Evolutionary conservation across 2,888 invertebrate genomes (phyloP), one percentile per base, ranked within the genome.

Genomic region (Geotrupes spiniger): DNA sequence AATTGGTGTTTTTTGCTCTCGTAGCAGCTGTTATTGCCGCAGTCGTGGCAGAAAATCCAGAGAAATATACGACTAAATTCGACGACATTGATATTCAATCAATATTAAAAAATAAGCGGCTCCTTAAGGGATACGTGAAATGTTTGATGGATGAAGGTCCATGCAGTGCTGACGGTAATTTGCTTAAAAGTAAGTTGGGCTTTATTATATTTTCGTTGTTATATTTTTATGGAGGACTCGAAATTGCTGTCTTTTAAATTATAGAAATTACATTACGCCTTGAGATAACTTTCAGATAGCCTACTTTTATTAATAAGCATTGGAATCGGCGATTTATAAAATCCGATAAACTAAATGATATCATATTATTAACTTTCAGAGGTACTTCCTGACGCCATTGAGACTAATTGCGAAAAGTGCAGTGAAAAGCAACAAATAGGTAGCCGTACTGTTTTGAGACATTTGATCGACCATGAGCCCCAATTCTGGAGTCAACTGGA

Each of bases 31-130:
- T 45, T 26, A 17, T 36, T 4, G 17, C 16, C 25, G 16, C 29
- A 10, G n/a, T 16, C 9, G 40, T 10, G n/a, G 49, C 49, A 9
- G 5, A 46, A n/a, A 56, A 59, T 12, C 57, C 59, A 0, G 64
- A 71, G 2, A 76, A 75, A 16, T 86, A 85, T 70, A 83, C 83
- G 0, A 81, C 82, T 54, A 85, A 82, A 65, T 87, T 82, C 72
- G 85, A 85, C 68, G 79, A 83, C 64, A 75, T 87, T 55, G 81
- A 87, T 62, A 66, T 87, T 17, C 83, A 86, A 15, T 78, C 82
- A 61, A 81, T 87, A 53, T 73, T 87, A 1, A 76, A 75, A 56
- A 87, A 83, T 36, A 76, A 83, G 2, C 77, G 85, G 31, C 74
- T 87, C 8, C 72, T 86, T 36, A 80, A 80, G 54, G 83, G 81